Percentiles rank a stretch among this genome's conserved stretches.
Evolutionary conservation across 2,797 vertebrate genomes (phyloP).

Genomic region (Eulemur rubriventer): DNA sequence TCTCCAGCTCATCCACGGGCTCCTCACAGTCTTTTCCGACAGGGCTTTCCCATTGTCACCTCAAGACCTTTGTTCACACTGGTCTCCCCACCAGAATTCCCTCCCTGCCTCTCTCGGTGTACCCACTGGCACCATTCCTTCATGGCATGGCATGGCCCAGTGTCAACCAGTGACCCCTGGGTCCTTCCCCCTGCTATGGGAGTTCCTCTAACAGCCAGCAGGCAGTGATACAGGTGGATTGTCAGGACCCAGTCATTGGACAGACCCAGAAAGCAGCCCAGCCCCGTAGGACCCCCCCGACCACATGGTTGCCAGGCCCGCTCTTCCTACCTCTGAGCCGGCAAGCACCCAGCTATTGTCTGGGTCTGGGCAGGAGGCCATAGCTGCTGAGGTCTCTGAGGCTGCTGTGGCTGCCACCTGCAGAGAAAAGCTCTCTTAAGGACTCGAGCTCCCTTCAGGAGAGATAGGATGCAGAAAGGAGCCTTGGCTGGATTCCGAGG

Average conservation of each 20-base stretch:
- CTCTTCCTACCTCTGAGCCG: constrained; percentile 87
- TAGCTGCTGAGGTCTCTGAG: constrained; percentile 72
- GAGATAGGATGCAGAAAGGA: background rate
- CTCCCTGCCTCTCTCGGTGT: background rate
- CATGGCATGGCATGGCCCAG: background rate
- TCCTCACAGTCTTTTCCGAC: background rate
- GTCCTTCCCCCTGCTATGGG: background rate
- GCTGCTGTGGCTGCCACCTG: constrained; percentile 44
- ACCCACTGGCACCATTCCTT: background rate
- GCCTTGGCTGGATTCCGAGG: background rate
- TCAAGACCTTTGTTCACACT: background rate
- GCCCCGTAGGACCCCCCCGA: background rate
- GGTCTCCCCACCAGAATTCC: background rate
- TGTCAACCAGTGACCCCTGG: background rate
- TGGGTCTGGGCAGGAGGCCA: constrained; percentile 90
- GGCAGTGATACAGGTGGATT: background rate
- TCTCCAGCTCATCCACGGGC: background rate
- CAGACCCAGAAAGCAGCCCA: background rate
- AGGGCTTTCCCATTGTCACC: background rate
- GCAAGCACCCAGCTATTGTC: constrained; percentile 92
- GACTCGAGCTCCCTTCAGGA: background rate
- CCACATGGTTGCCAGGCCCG: background rate
- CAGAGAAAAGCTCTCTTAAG: constrained; percentile 35
- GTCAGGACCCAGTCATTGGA: background rate
- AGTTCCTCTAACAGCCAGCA: background rate